Evolutionary conservation across 2,888 invertebrate genomes (phyloP).

Genomic region (Andricus curvator): DNA sequence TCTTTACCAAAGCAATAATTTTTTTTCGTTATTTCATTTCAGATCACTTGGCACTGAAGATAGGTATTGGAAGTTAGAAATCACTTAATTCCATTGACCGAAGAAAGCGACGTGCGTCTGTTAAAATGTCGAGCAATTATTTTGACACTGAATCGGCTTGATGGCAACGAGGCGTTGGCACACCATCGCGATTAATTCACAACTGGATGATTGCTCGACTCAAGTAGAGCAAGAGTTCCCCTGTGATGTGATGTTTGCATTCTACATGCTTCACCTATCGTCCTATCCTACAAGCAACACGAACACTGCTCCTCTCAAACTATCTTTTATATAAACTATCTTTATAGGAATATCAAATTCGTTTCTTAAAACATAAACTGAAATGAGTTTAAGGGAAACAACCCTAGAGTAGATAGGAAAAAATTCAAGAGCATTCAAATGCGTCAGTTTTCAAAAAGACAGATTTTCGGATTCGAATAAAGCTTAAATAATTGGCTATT

Average conservation of each 20-base stretch:
- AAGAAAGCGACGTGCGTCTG: neutral
- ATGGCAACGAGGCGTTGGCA: constrained; percentile 22
- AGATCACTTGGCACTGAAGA: neutral
- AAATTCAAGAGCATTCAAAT: too few relatives aligned
- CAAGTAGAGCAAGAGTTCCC: constrained; percentile 5
- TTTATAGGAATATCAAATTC: too few relatives aligned
- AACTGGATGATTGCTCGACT: constrained; percentile 32
- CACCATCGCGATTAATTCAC: constrained; percentile 13
- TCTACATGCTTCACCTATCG: neutral
- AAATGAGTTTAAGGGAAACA: too few relatives aligned
- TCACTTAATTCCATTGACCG: neutral
- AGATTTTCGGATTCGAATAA: too few relatives aligned
- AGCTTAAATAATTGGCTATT: too few relatives aligned
- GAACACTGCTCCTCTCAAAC: neutral
- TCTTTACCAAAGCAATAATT: neutral
- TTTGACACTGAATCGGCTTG: neutral
- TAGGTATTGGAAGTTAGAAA: neutral
- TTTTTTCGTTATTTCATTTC: neutral
- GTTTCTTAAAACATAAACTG: too few relatives aligned
- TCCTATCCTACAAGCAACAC: neutral
- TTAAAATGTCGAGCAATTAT: constrained; percentile 6
- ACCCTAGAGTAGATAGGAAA: too few relatives aligned
- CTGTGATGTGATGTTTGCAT: neutral
- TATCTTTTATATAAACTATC: neutral
- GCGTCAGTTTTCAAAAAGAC: too few relatives aligned